Percentiles rank a stretch among this genome's conserved stretches.
phyloP scores from a whole-genome alignment of 2,797 vertebrate species.

The Erethizon dorsatum region DNA sequence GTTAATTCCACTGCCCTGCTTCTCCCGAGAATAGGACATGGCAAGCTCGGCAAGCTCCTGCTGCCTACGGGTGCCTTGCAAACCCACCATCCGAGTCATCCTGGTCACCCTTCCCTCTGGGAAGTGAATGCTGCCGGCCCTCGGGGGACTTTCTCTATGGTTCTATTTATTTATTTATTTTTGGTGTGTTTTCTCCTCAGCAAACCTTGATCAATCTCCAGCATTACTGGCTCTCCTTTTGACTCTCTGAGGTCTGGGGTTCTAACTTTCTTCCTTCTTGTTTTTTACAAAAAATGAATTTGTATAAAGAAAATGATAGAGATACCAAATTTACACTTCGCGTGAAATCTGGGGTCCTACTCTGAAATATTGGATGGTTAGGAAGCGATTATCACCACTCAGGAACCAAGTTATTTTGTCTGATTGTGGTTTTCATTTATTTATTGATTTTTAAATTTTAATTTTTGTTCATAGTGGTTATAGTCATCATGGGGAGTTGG shows the following conservation, averaged over 20 bases:
- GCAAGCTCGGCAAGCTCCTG: not conserved
- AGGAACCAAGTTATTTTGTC: not conserved
- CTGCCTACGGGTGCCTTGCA: not conserved
- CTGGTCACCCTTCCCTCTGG: no score
- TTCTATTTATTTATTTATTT: no score
- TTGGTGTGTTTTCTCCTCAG: no score
- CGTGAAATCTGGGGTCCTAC: not conserved
- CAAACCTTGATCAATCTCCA: no score
- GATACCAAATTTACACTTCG: not conserved
- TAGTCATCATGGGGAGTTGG: not conserved
- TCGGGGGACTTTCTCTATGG: no score
- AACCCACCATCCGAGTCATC: no score
- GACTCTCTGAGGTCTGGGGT: not conserved
- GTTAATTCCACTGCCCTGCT: not conserved
- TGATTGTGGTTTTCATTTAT: not conserved
- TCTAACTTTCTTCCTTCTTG: not conserved
- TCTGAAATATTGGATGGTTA: not conserved
- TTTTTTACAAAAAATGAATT: not conserved
- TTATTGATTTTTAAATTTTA: not conserved
- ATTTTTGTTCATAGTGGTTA: not conserved
- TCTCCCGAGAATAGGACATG: not conserved
- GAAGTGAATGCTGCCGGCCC: no score
- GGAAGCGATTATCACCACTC: not conserved
- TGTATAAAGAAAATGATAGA: not conserved
- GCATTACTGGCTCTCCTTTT: not conserved